Base-by-base conservation (phyloP, 2,888 invertebrate genomes). In the Eupithecia inturbata region DNA sequence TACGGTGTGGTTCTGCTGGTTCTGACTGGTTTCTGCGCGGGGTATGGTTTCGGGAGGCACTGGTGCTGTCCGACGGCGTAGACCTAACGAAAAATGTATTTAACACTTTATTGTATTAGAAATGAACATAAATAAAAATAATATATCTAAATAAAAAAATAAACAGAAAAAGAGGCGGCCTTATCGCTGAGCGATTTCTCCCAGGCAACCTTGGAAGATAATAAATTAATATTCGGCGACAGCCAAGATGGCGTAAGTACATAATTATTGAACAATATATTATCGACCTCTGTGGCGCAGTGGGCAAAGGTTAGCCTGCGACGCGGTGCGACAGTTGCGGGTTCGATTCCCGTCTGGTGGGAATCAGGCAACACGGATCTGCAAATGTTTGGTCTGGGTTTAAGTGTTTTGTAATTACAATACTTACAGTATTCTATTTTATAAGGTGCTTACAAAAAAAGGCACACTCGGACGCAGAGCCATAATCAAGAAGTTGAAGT, bases 1-100 rank as follows among this genome's bases (percentile, higher is more conserved):
- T 0, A 93, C 92, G 0, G 90, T 92, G 76, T 94, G 94, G 62
- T 94, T 94, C 75, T 94, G 94, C 63, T 94, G 93, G 68, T 94
- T 94, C 75, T 94, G 93, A 41, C 94, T 87, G 74, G 87, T 92
- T 75, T 94, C 94, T 41, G 92, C 92, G 60, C 92, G 78, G 1
- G 87, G 82, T 0, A 41, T 39, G 0, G 84, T 82, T 76, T 79
- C 89, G 72, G 66, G 66, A 5, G 64, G 64, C 19, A 39, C 36
- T 10, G 66, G 66, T 12, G 26, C 66, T 22, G 39, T 66, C 36
- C 66, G 33, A 1, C 66, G 26, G 26, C 66, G 66, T 14, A 66
- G 6, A 41, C 66, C 66, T 66, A 7, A 28, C n/a, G n/a, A n/a
- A n/a, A n/a, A n/a, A n/a, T n/a, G n/a, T n/a, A n/a, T n/a, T n/a